Evolutionary conservation across 2,797 vertebrate species (phyloP), one percentile per base, ranked within the genome.

Genomic region (Pachyuromys duprasi): DNA sequence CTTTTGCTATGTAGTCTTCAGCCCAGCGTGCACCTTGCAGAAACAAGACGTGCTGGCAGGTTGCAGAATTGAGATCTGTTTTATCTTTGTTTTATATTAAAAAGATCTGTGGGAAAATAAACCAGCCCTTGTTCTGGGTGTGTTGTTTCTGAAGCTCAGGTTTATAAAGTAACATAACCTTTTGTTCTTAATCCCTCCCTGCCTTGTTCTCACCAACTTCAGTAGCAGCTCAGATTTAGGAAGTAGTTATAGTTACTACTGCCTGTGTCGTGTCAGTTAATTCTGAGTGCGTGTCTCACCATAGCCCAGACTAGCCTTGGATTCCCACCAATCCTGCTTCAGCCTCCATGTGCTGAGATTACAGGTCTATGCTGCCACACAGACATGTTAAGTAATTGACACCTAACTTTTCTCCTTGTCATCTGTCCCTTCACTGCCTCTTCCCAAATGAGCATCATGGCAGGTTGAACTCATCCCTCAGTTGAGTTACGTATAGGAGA

Each of bases 31-130:
- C 49, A 62, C 95, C 94, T 95, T 97, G 96, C 97, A 94, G 93
- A 96, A 81, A 97, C 90, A 96, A 97, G 94, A 93, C 96, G 69
- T 96, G 95, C 93, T 94, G 91, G 96, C 76, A 95, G 45, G 76
- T 96, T 83, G 28, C 49, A 93, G 86, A 80, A 62, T 95, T 92
- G 65, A 95, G n/a, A 93, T 95, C 89, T 93, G 88, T 96, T 97
- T 97, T 97, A 93, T 92, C 89, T 49, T 97, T 95, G 84, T 98
- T 98, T 98, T 98, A 70, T 98, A 98, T 97, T 96, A 91, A 97
- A 97, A 94, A 57, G 28, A 90, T 65, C 12, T 93, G 60, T 92
- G 72, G 39, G 88, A 96, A 98, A 98, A 98, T 98, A 98, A 98
- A 62, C 53, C 55, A 70, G 53, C 74, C 22, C 39, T 96, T 86